Evolutionary conservation across 2,888 invertebrate genomes (phyloP).

Genomic region (Lasioglossum calceatum): DNA sequence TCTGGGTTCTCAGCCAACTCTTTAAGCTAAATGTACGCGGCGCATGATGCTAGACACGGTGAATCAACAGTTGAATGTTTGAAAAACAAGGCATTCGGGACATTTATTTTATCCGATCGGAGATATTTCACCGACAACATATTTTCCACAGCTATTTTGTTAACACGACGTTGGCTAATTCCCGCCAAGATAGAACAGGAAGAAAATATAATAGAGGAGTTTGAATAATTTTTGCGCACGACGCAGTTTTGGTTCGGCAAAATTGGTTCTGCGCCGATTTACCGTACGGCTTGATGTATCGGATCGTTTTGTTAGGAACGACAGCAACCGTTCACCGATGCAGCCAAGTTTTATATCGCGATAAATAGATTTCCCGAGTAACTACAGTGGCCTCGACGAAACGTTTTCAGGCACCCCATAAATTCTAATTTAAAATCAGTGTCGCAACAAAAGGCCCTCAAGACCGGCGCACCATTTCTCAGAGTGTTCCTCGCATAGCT

Average conservation of each 20-base stretch:
- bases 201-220: not conserved
- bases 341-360: not conserved
- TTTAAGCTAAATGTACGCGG: conserved; percentile 1
- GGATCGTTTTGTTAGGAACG: not conserved
- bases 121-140: not conserved
- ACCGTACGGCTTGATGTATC: not conserved
- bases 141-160: not conserved
- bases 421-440: conserved; percentile 74
- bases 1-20: conserved; percentile 4
- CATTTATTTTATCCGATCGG: not conserved
- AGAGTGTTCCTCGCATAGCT: conserved; percentile 71
- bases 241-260: not conserved
- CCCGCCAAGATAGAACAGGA: not conserved
- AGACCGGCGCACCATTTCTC: conserved; percentile 70
- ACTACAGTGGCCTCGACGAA: conserved; percentile 55
- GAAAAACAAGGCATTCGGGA: not conserved
- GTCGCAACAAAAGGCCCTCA: conserved; percentile 72
- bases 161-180: not conserved
- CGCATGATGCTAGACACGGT: not conserved
- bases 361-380: conserved; percentile 55
- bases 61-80: not conserved
- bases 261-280: not conserved
- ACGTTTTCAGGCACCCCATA: conserved; percentile 65
- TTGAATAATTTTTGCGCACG: not conserved
- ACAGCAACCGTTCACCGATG: not conserved